Evolutionary conservation across 2,888 invertebrate genomes (phyloP), one percentile per base, ranked within the genome.

Genomic region (Caenorhabditis becei): DNA sequence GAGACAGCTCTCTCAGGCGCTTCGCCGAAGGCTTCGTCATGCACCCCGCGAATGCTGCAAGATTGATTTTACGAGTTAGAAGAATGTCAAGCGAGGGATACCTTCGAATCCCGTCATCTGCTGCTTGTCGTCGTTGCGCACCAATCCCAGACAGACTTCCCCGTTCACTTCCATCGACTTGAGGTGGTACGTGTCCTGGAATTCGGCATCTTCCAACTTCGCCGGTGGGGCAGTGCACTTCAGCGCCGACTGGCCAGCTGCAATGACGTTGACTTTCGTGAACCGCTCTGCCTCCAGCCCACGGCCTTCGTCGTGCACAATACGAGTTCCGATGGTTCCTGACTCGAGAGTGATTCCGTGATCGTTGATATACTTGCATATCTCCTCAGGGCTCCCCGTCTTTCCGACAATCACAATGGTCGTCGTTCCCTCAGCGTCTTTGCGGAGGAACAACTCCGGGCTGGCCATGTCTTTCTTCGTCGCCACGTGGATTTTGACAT

Each of bases 371-470:
- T 24, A 74, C 26, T 74, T 58, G 2, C 58, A 14, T 1, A 74
- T 47, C 47, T 74, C 72, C 18, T 56, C 58, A 7, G 72, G 23
- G 11, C 56, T 65, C 26, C 72, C 72, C 18, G 72, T 74, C 18
- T 58, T 56, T 37, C 65, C 72, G 1, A 47, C 63, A 18, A 74
- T n/a, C 2, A 74, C 72, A 1, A 74, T 26, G 18, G 56, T 35
- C 10, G 72, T 74, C 0, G 18, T 23, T 14, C 72, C 72, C 1
- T 56, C 63, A 3, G 24, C 53, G 10, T 62, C 72, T n/a, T 65
- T 74, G 1, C 72, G 72, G 11, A 74, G 8, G n/a, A 49, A 65
- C 56, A 74, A 37, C 56, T 74, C 72, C 3, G 72, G 47, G 5
- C 58, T 44, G 0, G 24, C 32, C 14, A 74, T 24, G 18, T 49